Evolutionary conservation across 1,140 invertebrate species (phyloP).

Genomic region (Pemphigus obesinymphae): DNA sequence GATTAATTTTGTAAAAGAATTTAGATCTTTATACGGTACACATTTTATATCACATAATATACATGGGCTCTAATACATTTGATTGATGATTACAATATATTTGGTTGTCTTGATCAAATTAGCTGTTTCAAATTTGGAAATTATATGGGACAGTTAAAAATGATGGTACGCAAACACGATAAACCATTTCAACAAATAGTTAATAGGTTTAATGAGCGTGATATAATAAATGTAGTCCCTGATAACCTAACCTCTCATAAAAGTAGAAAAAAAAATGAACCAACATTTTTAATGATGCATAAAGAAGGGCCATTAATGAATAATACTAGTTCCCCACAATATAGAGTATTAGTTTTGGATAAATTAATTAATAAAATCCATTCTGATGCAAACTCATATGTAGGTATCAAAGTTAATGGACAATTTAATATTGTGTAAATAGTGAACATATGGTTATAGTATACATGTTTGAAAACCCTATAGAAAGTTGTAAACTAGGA

Average conservation of each 20-base stretch:
- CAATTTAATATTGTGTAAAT: not conserved
- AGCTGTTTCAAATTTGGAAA: constrained; percentile 13
- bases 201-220: not conserved
- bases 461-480: not conserved
- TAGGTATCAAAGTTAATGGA: not conserved
- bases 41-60: constrained; percentile 48
- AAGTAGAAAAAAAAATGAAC: not conserved
- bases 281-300: not conserved
- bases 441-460: not conserved
- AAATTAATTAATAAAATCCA: not conserved
- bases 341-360: not conserved
- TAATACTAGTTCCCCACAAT: not conserved
- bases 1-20: constrained; percentile 45
- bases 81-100: constrained; percentile 50
- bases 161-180: not conserved
- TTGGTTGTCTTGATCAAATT: constrained; percentile 50
- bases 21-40: constrained; percentile 46
- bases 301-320: not conserved
- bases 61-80: constrained; percentile 50
- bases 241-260: too few relatives aligned
- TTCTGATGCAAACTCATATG: not conserved
- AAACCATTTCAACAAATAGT: not conserved
- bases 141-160: not conserved
- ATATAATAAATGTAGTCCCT: too few relatives aligned
- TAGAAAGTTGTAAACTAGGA: not conserved